Base-by-base conservation (phyloP, 53 echinoderm and acorn worm species). In the Holothuria leucospilota region DNA sequence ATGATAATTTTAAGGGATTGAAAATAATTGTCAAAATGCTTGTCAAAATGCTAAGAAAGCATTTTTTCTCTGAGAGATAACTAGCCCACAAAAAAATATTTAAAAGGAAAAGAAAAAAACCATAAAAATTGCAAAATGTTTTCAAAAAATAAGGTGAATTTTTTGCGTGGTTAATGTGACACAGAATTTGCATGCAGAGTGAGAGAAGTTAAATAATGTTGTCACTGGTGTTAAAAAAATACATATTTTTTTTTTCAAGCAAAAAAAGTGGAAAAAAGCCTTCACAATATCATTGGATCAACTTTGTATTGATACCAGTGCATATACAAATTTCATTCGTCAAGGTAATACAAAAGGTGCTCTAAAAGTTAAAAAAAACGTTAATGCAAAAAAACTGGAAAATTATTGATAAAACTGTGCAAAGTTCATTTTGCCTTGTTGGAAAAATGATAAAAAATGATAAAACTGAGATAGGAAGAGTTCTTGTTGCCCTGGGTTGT, bases 121-220 rank as follows among this genome's bases (percentile, higher is more conserved):
- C 29, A 80, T 80, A 80, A 80, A 80, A 80, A 80, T 80, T 59
- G 80, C 80, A 80, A 80, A 80, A 59, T 80, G 80, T 80, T 80
- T 59, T 59, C 61, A 34, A 25, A 80, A 80, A 80, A 80, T 51
- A 16, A 56, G 56, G 56, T 56, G 56, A 56, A 56, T 15, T 18
- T 56, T 15, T 18, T 56, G 56, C 56, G 18, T 56, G 56, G 56
- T 56, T 16, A 56, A 18, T 15, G 56, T 56, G 56, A 56, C 56
- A 56, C 56, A 18, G 15, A 56, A 56, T 56, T 56, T 56, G 56
- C 56, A 56, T 56, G 56, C 56, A 56, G 56, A 56, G 18, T 16
- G 56, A 46, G 56, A 18, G 56, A 56, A 16, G 56, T 56, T 56
- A 15, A 16, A 56, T 13, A 15, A 56, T 56, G 49, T 49, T 49